Evolutionary conservation across 2,888 invertebrate species (phyloP), one percentile per base, ranked within the genome.

Genomic region (Gymnoscelis rufifasciata): DNA sequence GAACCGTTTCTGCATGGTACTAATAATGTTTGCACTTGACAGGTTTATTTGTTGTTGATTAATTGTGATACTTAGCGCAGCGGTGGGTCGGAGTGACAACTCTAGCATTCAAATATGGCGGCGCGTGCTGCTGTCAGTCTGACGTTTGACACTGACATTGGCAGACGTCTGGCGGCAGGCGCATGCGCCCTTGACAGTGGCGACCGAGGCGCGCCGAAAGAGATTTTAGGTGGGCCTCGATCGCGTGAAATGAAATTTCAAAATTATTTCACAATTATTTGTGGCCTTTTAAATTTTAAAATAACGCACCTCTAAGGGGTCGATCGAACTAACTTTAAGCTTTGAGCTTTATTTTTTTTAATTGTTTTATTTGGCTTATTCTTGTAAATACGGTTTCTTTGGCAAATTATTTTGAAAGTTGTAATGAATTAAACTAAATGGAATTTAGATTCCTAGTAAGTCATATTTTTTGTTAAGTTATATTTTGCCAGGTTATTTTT

Each of bases 271-370:
- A 67, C 67, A 62, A 60, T 62, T 55, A 52, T 53, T 67, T 61
- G 74, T 74, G 73, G 74, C 73, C 75, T 76, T 74, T 64, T 62
- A 71, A 71, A 68, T 68, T 64, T 60, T 64, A 8, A 62, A 60
- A 54, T 58, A 51, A 52, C 47, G 50, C 59, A 57, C 61, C 67
- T 58, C 57, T 42, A 54, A 47, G 64, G 49, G 61, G 56, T 45
- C 47, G 38, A 60, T 62, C 46, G 56, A 61, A 62, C 60, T 70
- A 67, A 70, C 57, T 63, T 60, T 68, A 66, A 62, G 71, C 68
- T 71, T 66, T 62, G 59, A 72, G 71, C 77, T 75, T 75, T 70
- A 68, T 66, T 69, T 68, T 68, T 68, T 60, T 51, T 48, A 47
- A 45, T 48, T 37, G 29, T 31, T 48, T 45, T 44, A 12, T 51